A percentile compares a stretch with the other conserved stretches of the same genome.
Evolutionary conservation across 1,140 invertebrate genomes (phyloP).

Genomic region (Propsilocerus akamusi): DNA sequence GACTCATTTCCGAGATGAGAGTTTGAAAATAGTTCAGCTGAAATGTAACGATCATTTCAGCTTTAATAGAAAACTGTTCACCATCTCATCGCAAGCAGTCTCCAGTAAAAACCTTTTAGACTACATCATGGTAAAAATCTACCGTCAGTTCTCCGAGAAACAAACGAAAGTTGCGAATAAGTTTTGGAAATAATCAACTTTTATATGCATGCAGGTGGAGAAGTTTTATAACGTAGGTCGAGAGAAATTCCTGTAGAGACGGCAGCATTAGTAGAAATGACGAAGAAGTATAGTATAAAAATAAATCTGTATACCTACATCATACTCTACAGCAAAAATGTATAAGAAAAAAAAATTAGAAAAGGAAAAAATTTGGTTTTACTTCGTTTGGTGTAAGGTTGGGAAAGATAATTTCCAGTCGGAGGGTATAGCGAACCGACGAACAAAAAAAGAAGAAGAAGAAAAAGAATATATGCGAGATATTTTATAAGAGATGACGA

Average conservation of each 20-base stretch:
- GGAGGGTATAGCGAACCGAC: neutral
- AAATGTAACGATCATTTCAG: too few species aligned
- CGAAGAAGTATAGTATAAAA: neutral
- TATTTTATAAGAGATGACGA: constrained; percentile 4
- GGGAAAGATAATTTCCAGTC: neutral
- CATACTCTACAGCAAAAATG: neutral
- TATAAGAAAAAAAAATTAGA: neutral
- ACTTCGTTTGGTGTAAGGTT: neutral
- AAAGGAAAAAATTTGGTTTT: neutral
- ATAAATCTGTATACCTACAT: constrained; percentile 4
- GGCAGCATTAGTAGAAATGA: too few species aligned
- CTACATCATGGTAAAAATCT: constrained; percentile 1
- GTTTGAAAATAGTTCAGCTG: too few species aligned
- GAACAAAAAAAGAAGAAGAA: neutral
- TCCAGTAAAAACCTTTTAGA: neutral
- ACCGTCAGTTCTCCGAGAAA: neutral
- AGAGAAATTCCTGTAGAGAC: neutral
- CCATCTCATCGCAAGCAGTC: neutral
- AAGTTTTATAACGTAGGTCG: too few species aligned
- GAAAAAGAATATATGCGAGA: constrained; percentile 1
- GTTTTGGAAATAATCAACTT: too few species aligned
- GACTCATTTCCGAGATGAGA: too few species aligned
- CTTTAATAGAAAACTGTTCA: too few species aligned
- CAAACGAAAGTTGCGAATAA: too few species aligned
- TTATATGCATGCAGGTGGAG: too few species aligned